Conservation (phyloP, 2,797 vertebrate genomes). For the Crocodylus rhombifer region DNA sequence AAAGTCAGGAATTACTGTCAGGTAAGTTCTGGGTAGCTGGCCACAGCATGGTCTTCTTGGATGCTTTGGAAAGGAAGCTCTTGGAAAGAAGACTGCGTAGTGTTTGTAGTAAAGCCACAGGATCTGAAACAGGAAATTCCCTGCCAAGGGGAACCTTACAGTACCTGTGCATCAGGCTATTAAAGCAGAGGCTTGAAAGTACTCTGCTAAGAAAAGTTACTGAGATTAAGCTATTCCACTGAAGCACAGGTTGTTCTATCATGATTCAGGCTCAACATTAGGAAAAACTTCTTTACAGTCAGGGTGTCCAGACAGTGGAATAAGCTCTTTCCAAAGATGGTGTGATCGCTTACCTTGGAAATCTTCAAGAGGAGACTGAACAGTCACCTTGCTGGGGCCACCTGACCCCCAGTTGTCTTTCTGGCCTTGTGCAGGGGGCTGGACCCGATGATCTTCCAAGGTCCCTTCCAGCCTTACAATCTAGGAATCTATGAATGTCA, state of each 20-base stretch:
- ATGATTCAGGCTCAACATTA: background rate
- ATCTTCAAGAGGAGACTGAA: too few relatives aligned
- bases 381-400: too few relatives aligned
- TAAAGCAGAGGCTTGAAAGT: background rate
- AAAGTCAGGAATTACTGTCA: background rate
- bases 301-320: too few relatives aligned
- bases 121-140: constrained; percentile 33
- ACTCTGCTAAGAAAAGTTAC: background rate
- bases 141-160: rapidly evolving
- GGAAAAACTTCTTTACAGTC: too few relatives aligned
- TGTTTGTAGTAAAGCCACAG: background rate
- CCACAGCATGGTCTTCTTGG: background rate
- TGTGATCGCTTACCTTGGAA: too few relatives aligned
- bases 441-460: too few relatives aligned
- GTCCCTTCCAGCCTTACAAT: too few relatives aligned
- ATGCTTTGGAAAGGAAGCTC: background rate
- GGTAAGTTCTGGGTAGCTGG: background rate
- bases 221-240: background rate
- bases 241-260: background rate
- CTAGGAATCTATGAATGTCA: too few relatives aligned
- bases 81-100: background rate
- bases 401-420: too few relatives aligned
- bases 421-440: too few relatives aligned
- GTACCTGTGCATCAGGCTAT: background rate
- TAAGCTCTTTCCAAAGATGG: too few relatives aligned